phyloP scores from a whole-genome alignment of 2,888 invertebrate genomes.

The Cryptus viduatorius region DNA sequence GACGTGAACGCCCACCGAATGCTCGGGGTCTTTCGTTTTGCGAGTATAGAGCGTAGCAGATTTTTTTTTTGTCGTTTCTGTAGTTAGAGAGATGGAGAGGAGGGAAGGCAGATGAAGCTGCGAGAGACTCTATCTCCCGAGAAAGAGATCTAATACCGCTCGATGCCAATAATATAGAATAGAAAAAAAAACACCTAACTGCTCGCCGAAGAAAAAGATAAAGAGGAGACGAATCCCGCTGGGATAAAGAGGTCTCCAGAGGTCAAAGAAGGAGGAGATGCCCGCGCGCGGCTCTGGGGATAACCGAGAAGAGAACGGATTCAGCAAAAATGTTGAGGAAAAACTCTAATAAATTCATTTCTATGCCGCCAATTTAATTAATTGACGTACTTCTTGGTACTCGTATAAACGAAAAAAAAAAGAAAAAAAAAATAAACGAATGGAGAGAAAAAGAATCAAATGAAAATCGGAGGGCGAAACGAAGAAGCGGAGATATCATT shows the following conservation, averaged over 20 bases:
- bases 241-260: slow-evolving; percentile 32
- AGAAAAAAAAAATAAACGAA: not conserved
- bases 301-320: not conserved
- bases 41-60: not conserved
- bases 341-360: slow-evolving; percentile 34
- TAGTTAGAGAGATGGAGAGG: slow-evolving; percentile 20
- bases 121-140: slow-evolving; percentile 10
- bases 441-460: not conserved
- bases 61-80: slow-evolving; percentile 26
- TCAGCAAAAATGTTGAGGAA: slow-evolving; percentile 8
- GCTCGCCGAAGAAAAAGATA: slow-evolving; percentile 1
- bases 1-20: slow-evolving; percentile 66
- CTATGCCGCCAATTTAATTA: slow-evolving; percentile 42
- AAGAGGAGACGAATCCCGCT: slow-evolving; percentile 9
- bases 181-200: not conserved
- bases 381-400: slow-evolving; percentile 25
- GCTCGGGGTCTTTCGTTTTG: slow-evolving; percentile 14
- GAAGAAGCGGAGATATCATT: slow-evolving; percentile 3
- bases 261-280: slow-evolving; percentile 29
- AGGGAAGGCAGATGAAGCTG: not conserved
- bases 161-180: slow-evolving; percentile 41
- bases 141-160: slow-evolving; percentile 32
- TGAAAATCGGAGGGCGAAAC: not conserved
- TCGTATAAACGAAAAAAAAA: not conserved
- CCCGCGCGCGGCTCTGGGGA: not conserved